Conservation (phyloP, 2,888 invertebrate species). For the Shargacucullia verbasci region DNA sequence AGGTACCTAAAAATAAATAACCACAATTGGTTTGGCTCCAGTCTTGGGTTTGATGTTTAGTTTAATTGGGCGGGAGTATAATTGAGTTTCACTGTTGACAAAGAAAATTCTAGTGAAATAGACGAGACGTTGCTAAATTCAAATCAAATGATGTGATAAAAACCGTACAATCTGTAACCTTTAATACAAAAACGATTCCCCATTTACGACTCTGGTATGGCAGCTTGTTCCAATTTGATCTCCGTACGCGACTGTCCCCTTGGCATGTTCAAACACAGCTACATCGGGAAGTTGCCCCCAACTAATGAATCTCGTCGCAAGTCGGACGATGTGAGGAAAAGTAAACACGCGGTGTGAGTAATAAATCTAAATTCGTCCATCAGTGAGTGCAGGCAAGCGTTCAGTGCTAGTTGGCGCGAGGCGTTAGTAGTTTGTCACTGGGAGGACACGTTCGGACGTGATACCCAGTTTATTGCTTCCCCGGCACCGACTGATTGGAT, state of each 20-base stretch:
- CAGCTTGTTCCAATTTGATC: slow-evolving; percentile 5
- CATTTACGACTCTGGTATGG: background rate
- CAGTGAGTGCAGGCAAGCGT: slow-evolving; percentile 68
- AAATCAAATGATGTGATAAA: no score
- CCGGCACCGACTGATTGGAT: slow-evolving; percentile 75
- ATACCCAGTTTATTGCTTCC: slow-evolving; percentile 78
- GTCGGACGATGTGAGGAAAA: slow-evolving; percentile 62
- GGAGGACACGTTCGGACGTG: slow-evolving; percentile 75
- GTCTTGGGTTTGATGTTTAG: no score
- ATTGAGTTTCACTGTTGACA: no score
- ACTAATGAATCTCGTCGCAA: slow-evolving; percentile 63
- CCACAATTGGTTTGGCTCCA: no score
- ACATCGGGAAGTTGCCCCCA: slow-evolving; percentile 37
- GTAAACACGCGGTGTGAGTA: slow-evolving; percentile 66
- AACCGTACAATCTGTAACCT: background rate
- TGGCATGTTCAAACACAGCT: slow-evolving; percentile 30
- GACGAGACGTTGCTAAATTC: no score
- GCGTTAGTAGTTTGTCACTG: slow-evolving; percentile 68
- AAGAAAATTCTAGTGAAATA: no score
- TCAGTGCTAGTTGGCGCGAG: slow-evolving; percentile 55
- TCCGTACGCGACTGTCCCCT: background rate
- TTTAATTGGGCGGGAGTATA: no score
- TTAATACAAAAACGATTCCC: background rate
- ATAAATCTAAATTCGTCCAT: slow-evolving; percentile 79
- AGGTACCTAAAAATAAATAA: no score